Evolutionary conservation across 2,113 vertebrate species (phyloP).

Genomic region (Toxostoma redivivum): DNA sequence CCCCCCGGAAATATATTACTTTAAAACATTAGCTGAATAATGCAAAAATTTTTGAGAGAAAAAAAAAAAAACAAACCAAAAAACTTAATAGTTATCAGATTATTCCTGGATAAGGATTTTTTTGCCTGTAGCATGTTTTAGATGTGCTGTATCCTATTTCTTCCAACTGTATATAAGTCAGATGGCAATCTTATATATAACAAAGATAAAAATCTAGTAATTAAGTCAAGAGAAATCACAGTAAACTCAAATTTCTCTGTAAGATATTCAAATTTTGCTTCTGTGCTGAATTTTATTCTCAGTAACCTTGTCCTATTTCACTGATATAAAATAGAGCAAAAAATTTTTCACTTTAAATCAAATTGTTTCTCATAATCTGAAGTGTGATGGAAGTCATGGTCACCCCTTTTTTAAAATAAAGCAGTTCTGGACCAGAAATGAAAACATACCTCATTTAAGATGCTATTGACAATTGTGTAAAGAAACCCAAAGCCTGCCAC

Average conservation of each 20-base stretch:
- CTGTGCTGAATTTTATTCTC: neutral
- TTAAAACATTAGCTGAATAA: neutral
- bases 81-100: neutral
- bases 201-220: neutral
- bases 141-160: neutral
- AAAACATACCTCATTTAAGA: slow-evolving; percentile 83
- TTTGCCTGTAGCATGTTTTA: neutral
- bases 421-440: neutral
- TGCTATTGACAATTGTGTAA: slow-evolving; percentile 88
- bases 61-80: neutral
- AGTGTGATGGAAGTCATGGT: neutral
- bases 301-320: neutral
- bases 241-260: neutral
- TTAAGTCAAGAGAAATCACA: neutral
- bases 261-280: neutral
- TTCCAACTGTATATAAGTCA: neutral
- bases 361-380: neutral
- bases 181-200: neutral
- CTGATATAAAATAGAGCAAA: neutral
- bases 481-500: slow-evolving; percentile 92
- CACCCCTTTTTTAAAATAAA: neutral
- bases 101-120: neutral
- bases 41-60: neutral
- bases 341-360: neutral
- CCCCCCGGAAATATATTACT: neutral